phyloP scores from a whole-genome alignment of 2,888 invertebrate species.

The Deroplatys truncata region DNA sequence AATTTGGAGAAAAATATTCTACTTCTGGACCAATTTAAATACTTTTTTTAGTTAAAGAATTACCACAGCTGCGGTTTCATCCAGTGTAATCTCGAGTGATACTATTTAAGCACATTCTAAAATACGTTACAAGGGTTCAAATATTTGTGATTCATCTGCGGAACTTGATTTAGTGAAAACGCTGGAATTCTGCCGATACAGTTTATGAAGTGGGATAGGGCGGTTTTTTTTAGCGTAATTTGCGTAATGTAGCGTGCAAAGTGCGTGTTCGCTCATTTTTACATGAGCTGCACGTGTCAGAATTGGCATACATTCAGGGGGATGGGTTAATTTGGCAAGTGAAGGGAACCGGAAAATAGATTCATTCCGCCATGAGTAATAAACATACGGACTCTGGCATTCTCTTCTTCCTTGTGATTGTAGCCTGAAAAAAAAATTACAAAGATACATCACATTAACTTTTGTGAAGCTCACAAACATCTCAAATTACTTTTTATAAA shows the following conservation, averaged over 20 bases:
- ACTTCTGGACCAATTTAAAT: no score
- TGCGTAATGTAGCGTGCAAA: not conserved
- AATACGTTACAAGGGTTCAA: no score
- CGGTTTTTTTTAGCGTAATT: not conserved
- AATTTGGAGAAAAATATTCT: no score
- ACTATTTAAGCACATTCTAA: no score
- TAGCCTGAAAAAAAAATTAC: not conserved
- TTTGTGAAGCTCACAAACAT: not conserved
- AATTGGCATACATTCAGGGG: not conserved
- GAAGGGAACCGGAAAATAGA: not conserved
- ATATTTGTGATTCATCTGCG: no score
- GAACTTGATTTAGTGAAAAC: no score
- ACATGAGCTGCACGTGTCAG: not conserved
- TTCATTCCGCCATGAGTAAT: not conserved
- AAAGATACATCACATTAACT: not conserved
- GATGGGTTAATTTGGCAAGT: not conserved
- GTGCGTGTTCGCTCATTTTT: not conserved
- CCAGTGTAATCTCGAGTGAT: no score
- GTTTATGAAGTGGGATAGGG: no score
- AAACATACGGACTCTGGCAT: not conserved
- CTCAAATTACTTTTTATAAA: not conserved
- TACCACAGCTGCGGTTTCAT: no score
- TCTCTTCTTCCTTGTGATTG: not conserved
- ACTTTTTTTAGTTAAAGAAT: no score
- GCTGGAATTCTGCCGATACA: no score